Conservation (phyloP, 2,113 vertebrate species). For the Entomyzon cyanotis region DNA sequence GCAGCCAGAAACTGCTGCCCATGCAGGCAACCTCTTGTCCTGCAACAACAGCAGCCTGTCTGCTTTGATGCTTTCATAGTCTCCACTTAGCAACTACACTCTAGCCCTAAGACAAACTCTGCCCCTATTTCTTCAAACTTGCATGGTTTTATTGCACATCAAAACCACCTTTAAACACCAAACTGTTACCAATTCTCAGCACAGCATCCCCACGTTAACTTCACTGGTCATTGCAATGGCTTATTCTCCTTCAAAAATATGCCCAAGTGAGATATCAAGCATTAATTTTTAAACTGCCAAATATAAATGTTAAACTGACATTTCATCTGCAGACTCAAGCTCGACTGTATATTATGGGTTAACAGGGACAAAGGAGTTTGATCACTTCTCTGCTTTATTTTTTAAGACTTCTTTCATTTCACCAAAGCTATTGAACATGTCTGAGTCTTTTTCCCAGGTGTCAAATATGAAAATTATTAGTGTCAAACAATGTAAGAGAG, state of each 20-base stretch:
- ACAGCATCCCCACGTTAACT: neutral
- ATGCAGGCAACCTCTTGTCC: neutral
- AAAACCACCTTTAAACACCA: neutral
- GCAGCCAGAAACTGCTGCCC: neutral
- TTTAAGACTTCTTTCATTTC: neutral
- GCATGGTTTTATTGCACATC: neutral
- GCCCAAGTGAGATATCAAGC: neutral
- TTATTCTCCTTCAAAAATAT: neutral
- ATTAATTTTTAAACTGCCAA: neutral
- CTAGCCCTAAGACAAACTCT: neutral
- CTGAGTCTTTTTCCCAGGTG: neutral
- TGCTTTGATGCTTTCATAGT: neutral
- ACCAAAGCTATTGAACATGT: neutral
- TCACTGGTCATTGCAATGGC: neutral
- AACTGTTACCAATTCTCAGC: neutral
- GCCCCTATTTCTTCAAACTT: neutral
- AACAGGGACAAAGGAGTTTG: neutral
- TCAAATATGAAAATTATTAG: neutral
- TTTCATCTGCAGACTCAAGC: neutral
- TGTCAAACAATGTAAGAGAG: neutral
- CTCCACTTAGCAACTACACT: neutral
- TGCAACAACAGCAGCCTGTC: neutral
- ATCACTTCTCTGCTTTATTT: neutral
- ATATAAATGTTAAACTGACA: neutral
- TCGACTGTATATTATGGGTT: neutral